Base-by-base conservation (phyloP, 2,888 invertebrate species). In the Acleris sparsana region DNA sequence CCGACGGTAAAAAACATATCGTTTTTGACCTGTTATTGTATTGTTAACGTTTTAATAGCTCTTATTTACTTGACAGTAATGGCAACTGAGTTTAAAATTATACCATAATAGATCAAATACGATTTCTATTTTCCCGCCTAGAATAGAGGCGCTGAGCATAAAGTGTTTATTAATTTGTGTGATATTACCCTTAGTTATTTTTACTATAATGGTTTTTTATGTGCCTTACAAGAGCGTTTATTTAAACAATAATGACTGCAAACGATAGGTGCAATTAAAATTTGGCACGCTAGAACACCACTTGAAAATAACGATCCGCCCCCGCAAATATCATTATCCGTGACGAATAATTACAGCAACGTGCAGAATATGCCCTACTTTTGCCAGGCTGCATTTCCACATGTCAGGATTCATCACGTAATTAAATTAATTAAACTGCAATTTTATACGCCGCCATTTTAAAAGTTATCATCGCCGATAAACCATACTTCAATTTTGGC, bases 321-420 rank as follows among this genome's bases (percentile, higher is more conserved):
- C 44, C 56, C n/a, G 22, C 57, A 25, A 48, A 29, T 58, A 48
- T 58, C 48, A 48, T 58, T 58, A 58, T 18, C 25, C 48, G 57
- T 18, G 46, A 25, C 55, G 0, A 59, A 55, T 65, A 49, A 59
- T 59, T 58, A 53, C 22, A 18, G 53, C 20, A 20, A 39, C 17
- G 53, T n/a, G 25, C 13, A 22, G 25, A 60, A 56, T 17, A 18
- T 22, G 43, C 25, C 53, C 43, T 55, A 29, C 29, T 59, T 60
- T 25, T 53, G 7, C 17, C 46, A 29, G 51, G 22, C 18, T 53
- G n/a, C 46, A 46, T 44, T 49, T 57, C n/a, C 48, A 44, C 18
- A 58, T 22, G 43, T n/a, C 48, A 17, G 46, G 48, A 9, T 17
- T 9, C 48, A 58, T 58, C 13, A 48, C 29, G 25, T 48, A 49